These are phyloP conservation scores for Lates calcarifer DNA, from an alignment of 2,113 vertebrate species.

Conservation along the genomic window DNA sequence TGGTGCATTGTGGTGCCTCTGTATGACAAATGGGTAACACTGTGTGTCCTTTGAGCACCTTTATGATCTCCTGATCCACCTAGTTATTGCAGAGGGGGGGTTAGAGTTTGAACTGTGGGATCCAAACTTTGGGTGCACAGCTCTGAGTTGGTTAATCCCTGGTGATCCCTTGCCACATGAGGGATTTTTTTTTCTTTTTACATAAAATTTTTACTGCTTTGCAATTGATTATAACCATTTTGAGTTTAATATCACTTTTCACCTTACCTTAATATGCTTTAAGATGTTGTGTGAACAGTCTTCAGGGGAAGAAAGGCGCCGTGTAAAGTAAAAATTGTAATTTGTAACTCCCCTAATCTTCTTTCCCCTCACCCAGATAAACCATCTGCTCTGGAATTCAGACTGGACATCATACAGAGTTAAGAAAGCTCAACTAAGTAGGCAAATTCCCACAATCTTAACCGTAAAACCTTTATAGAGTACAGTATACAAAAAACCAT, in stretches of 20 bases:
- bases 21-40: constrained; percentile 2
- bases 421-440: constrained; percentile 56
- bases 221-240: constrained; percentile 8
- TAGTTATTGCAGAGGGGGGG: constrained; percentile 17
- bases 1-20: rapidly evolving
- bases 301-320: not conserved
- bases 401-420: constrained; percentile 63
- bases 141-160: constrained; percentile 40
- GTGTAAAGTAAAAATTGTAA: constrained; percentile 53
- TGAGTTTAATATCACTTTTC: constrained; percentile 27
- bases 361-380: constrained; percentile 70
- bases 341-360: constrained; percentile 69
- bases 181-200: constrained; percentile 30
- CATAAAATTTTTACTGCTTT: constrained; percentile 17
- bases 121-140: constrained; percentile 42
- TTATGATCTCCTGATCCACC: constrained; percentile 46
- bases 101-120: constrained; percentile 49
- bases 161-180: constrained; percentile 52
- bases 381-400: constrained; percentile 80
- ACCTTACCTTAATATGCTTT: not conserved
- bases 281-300: constrained; percentile 11
- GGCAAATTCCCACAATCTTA: constrained; percentile 30
- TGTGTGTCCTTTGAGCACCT: constrained; percentile 12
- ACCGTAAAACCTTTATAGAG: constrained; percentile 8
- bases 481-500: not conserved